Evolutionary conservation across 1,140 invertebrate species (phyloP).

Genomic region (Stegodyphus mimosarum): DNA sequence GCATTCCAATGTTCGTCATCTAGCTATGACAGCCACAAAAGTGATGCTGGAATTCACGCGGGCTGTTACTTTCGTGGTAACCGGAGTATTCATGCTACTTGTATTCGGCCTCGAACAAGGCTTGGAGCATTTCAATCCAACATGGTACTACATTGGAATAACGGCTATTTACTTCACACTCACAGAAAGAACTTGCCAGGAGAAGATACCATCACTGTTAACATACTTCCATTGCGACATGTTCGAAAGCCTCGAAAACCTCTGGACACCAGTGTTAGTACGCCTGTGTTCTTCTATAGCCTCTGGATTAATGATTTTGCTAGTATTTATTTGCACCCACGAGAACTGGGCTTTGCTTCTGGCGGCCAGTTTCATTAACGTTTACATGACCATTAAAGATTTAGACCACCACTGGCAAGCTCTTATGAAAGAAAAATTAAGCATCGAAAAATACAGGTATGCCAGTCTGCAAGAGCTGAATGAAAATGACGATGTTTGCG

Average conservation of each 20-base stretch:
- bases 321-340: conserved; percentile 57
- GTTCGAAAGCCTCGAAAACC: conserved; percentile 76
- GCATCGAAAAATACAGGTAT: conserved; percentile 75
- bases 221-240: conserved; percentile 73
- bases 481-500: conserved; percentile 78
- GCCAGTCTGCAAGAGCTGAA: conserved; percentile 76
- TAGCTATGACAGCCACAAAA: conserved; percentile 83
- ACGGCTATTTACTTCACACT: conserved; percentile 79
- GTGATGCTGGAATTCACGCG: conserved; percentile 85
- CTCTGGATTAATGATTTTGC: conserved; percentile 64
- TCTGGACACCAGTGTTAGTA: conserved; percentile 77
- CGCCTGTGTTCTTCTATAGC: conserved; percentile 72
- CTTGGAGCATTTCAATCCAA: conserved; percentile 79
- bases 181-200: conserved; percentile 76
- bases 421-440: conserved; percentile 73
- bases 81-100: conserved; percentile 79
- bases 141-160: conserved; percentile 74
- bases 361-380: conserved; percentile 76
- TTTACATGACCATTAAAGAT: conserved; percentile 76
- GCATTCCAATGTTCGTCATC: conserved; percentile 79
- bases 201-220: conserved; percentile 74
- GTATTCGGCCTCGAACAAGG: conserved; percentile 82
- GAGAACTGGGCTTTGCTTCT: conserved; percentile 69
- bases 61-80: conserved; percentile 82
- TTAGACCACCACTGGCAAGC: conserved; percentile 71